Base-by-base conservation (phyloP, 2,888 invertebrate species). In the Sisyra nigra region DNA sequence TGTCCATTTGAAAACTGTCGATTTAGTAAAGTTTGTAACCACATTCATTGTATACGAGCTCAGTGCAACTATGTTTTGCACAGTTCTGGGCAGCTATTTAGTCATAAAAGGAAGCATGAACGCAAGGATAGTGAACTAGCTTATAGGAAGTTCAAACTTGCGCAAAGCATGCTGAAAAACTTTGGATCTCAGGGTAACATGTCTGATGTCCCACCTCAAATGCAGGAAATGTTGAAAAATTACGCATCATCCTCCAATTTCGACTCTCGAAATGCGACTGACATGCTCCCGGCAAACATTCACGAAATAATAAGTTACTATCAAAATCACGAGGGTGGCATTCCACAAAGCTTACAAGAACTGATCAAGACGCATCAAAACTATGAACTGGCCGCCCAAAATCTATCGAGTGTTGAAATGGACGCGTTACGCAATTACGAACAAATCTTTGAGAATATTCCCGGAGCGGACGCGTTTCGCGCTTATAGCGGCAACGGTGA, bases 31-130 rank as follows among this genome's bases (percentile, higher is more conserved):
- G 86, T 92, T 39, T 91, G 91, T 70, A 97, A 97, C 67, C 97
- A 97, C 64, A 97, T 96, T 51, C 97, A 97, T 66, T 97, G 97
- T 67, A 94, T 97, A 52, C 72, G 96, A 47, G 84, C 87, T 2
- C 86, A 86, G 47, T 97, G 97, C 67, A 86, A 83, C 61, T 96
- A 94, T 60, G 94, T 97, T 3, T 71, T 97, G 48, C 96, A 97
- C 59, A 93, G 93, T 30, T 91, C 92, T 57, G 91, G 93, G 41
- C 96, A 97, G 61, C 77, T 97, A 50, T 88, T 92, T 62, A 92
- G 94, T 8, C 97, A 97, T 64, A 96, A 96, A 66, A 76, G 96
- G 44, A 96, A 94, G 58, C 97, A 97, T 62, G 96, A 97, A 62
- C 76, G 94, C 40, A 81, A 87, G 56, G 92, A 93, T 54, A 84